Evolutionary conservation across 2,113 vertebrate species (phyloP).

Genomic region (Elachura formosa): DNA sequence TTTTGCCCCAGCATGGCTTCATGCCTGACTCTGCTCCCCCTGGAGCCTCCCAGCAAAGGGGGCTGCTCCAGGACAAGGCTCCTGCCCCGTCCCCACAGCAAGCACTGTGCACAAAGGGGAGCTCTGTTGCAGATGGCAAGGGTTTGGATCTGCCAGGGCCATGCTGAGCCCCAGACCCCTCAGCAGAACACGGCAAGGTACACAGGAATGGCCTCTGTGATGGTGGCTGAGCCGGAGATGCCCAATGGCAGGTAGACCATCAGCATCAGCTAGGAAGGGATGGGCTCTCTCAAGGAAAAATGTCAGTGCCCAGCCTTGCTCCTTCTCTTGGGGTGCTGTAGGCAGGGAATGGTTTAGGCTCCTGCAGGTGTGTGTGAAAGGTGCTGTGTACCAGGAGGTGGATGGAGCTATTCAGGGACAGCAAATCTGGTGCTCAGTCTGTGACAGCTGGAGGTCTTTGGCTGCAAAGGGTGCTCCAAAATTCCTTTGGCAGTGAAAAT

Average conservation of each 20-base stretch:
- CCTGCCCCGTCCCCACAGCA: not conserved
- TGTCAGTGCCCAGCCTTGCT: accelerated
- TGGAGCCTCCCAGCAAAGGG: not conserved
- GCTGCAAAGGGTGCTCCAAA: not conserved
- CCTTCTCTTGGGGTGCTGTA: accelerated
- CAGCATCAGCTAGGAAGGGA: not conserved
- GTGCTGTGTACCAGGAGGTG: too few relatives aligned
- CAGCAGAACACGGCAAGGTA: not conserved
- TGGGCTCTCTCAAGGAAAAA: not conserved
- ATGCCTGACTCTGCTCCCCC: accelerated
- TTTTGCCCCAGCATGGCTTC: accelerated
- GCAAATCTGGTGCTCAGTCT: not conserved
- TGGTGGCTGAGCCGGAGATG: not conserved
- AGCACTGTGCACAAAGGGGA: accelerated
- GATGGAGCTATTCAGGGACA: not conserved
- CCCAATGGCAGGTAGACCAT: accelerated
- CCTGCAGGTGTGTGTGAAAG: not conserved
- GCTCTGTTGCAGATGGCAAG: accelerated
- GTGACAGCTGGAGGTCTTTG: accelerated
- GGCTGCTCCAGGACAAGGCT: not conserved
- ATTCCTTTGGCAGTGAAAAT: not conserved
- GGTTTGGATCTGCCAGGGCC: too few relatives aligned
- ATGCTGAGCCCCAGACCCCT: accelerated
- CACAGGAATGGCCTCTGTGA: not conserved
- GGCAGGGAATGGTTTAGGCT: not conserved